These are phyloP conservation scores for Pentamera pediparva DNA, from an alignment of 53 echinoderm and acorn worm genomes.

Conservation along the genomic window DNA sequence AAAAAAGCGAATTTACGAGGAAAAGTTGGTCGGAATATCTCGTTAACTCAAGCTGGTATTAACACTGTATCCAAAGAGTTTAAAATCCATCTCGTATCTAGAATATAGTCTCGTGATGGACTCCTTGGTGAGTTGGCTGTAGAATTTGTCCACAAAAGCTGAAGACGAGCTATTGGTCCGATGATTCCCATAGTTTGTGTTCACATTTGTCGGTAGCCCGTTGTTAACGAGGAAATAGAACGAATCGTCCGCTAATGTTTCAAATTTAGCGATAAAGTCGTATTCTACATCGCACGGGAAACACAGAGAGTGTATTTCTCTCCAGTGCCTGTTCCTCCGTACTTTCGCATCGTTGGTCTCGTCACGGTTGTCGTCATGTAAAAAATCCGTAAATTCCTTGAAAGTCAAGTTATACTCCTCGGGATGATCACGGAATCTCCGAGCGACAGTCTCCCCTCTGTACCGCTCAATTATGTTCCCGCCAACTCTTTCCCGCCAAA, in stretches of 20 bases:
- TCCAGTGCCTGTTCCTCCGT: conserved; percentile 1
- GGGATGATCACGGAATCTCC: background rate
- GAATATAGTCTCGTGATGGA: background rate
- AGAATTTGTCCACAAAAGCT: background rate
- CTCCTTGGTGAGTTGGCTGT: background rate
- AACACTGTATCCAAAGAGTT: conserved; percentile 10
- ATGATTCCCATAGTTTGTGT: background rate
- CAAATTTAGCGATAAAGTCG: conserved; percentile 10
- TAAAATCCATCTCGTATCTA: conserved; percentile 3
- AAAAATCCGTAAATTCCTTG: conserved; percentile 7
- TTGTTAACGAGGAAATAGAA: conserved; percentile 2
- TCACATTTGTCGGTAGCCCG: background rate
- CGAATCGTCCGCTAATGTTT: conserved; percentile 1
- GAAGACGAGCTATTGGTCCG: conserved; percentile 1
- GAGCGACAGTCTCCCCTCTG: background rate
- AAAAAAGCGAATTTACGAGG: no score
- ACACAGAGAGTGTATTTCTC: background rate
- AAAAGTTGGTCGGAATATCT: no score
- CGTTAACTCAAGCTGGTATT: no score
- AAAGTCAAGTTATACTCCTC: background rate
- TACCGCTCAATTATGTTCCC: background rate
- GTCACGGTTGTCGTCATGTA: no score
- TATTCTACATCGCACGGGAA: conserved; percentile 17
- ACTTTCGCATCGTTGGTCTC: background rate
- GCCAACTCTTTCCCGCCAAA: conserved; percentile 10